These are phyloP conservation scores for Cichladusa arquata DNA, from an alignment of 2,113 vertebrate genomes.

Conservation along the genomic window DNA sequence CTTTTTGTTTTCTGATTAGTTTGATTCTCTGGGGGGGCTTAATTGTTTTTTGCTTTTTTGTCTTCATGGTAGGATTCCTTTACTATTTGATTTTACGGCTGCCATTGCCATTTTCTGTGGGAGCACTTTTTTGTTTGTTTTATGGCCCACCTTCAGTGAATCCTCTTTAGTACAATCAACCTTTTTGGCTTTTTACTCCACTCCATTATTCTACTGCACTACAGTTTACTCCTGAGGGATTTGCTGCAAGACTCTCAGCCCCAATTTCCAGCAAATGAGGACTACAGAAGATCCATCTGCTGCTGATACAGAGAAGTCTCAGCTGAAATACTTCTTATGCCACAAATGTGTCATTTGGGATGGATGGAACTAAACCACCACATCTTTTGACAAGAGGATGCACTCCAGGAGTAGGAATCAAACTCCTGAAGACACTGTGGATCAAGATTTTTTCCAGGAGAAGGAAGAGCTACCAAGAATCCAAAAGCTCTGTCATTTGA, in stretches of 20 bases:
- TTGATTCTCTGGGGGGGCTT: constrained; percentile 49
- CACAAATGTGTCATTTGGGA: neutral
- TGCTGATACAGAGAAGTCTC: neutral
- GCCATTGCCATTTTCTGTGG: constrained; percentile 27
- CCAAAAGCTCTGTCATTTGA: neutral
- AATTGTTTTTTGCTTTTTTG: constrained; percentile 46
- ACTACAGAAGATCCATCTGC: neutral
- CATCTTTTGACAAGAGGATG: neutral
- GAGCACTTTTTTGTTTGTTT: constrained; percentile 38
- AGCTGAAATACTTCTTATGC: neutral
- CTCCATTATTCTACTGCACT: neutral
- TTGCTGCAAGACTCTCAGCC: neutral
- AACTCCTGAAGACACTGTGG: neutral
- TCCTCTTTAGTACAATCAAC: constrained; percentile 4
- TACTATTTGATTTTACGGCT: constrained; percentile 49
- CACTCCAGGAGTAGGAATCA: neutral
- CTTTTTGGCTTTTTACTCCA: neutral
- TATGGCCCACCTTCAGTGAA: constrained; percentile 46
- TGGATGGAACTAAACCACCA: neutral
- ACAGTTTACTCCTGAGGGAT: neutral
- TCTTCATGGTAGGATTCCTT: constrained; percentile 2
- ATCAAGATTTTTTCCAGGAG: neutral
- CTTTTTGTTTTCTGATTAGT: constrained; percentile 61
- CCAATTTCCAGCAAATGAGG: neutral
- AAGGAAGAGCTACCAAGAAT: neutral